phyloP scores from a whole-genome alignment of 2,797 vertebrate species.

The Lerista edwardsae region DNA sequence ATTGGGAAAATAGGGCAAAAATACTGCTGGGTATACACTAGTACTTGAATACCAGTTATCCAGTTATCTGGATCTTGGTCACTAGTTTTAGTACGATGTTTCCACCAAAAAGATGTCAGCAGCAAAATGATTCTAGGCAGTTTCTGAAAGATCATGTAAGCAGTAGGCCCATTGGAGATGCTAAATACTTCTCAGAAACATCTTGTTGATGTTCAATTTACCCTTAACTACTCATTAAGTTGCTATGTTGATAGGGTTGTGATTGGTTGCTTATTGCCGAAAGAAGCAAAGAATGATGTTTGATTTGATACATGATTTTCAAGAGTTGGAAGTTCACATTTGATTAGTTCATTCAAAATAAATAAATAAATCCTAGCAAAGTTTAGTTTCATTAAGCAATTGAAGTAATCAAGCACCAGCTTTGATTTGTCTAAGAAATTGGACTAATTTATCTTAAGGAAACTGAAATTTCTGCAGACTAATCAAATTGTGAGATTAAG shows the following conservation, averaged over 20 bases:
- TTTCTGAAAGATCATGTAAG: neutral
- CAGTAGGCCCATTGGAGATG: neutral
- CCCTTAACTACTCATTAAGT: neutral
- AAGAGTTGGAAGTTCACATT: neutral
- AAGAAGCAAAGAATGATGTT: neutral
- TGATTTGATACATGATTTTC: neutral
- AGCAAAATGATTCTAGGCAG: neutral
- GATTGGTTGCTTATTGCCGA: neutral
- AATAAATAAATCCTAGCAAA: neutral
- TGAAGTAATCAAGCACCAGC: constrained; percentile 11
- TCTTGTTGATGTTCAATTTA: neutral
- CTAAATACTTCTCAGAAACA: neutral
- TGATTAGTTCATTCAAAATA: constrained; percentile 6
- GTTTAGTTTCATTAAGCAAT: constrained; percentile 28
- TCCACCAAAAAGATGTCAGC: neutral
- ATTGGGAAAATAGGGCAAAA: neutral
- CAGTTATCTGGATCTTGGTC: neutral
- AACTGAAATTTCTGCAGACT: constrained; percentile 6
- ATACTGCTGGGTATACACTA: neutral
- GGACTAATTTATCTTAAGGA: constrained; percentile 2
- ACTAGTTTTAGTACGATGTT: neutral
- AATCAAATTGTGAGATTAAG: neutral
- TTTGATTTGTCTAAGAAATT: constrained; percentile 8
- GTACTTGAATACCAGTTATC: neutral
- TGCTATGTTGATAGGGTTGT: neutral